Percentiles rank a stretch among this genome's conserved stretches.
Conservation (phyloP, 2,888 invertebrate genomes). For the Lasiommata megera region DNA sequence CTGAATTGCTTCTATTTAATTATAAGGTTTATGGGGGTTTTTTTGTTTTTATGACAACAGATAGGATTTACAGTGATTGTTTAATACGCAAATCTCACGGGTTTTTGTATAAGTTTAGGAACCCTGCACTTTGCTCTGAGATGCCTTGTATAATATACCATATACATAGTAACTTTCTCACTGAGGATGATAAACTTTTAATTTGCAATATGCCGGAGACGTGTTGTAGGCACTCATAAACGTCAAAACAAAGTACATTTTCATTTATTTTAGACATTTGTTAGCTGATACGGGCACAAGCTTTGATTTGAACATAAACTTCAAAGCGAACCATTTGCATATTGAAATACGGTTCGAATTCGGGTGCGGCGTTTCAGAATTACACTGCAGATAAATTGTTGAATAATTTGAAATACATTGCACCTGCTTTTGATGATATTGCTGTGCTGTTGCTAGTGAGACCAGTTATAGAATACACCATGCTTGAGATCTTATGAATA, state of each 20-base stretch:
- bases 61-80: too few species aligned
- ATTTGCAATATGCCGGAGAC: not conserved
- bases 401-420: slow-evolving; percentile 24
- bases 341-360: not conserved
- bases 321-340: not conserved
- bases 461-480: slow-evolving; percentile 7
- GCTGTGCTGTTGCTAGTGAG: slow-evolving; percentile 2
- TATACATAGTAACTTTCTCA: not conserved
- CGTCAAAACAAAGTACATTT: slow-evolving; percentile 5
- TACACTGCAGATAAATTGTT: not conserved
- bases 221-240: slow-evolving; percentile 4
- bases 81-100: too few species aligned
- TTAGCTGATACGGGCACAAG: not conserved
- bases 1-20: too few species aligned
- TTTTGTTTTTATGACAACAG: too few species aligned
- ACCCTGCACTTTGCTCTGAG: too few species aligned
- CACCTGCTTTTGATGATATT: slow-evolving; percentile 30
- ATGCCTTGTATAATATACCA: too few species aligned
- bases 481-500: slow-evolving; percentile 22
- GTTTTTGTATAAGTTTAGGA: too few species aligned
- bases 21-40: too few species aligned
- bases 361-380: not conserved
- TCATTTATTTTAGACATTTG: slow-evolving; percentile 2
- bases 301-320: not conserved
- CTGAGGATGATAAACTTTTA: not conserved